These are phyloP conservation scores for Octodon degus DNA, from an alignment of 2,113 vertebrate genomes.

Conservation along the genomic window DNA sequence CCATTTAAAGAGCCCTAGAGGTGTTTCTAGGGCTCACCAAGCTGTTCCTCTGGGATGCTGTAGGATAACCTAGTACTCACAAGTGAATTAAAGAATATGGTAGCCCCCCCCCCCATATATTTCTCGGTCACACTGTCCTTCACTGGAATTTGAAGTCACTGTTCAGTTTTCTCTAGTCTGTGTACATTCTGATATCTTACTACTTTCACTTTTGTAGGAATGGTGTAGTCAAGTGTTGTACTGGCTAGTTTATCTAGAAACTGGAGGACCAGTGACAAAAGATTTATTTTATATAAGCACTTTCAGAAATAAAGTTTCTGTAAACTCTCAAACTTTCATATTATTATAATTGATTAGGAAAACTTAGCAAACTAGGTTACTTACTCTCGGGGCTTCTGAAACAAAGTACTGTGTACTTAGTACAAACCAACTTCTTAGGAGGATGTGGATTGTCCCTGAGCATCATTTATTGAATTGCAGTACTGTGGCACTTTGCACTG, in stretches of 20 bases:
- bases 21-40: neutral
- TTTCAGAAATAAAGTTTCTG: slow-evolving; percentile 29
- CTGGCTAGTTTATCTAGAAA: neutral
- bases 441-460: neutral
- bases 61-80: too few species aligned
- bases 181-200: neutral
- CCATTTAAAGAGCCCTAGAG: neutral
- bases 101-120: rapidly evolving
- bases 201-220: neutral
- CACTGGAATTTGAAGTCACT: neutral
- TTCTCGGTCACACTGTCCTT: neutral
- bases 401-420: neutral
- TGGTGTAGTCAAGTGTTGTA: neutral
- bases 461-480: neutral
- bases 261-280: neutral
- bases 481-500: neutral
- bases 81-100: neutral
- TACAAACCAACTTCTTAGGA: neutral
- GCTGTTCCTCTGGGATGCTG: neutral
- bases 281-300: neutral
- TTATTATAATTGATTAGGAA: neutral
- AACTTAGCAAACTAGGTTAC: neutral
- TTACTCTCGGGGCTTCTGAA: neutral
- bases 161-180: neutral
- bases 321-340: neutral